Evolutionary conservation across 35 echinoderm and acorn worm genomes (phyloP).

Genomic region (Ophiothrix spiculata): DNA sequence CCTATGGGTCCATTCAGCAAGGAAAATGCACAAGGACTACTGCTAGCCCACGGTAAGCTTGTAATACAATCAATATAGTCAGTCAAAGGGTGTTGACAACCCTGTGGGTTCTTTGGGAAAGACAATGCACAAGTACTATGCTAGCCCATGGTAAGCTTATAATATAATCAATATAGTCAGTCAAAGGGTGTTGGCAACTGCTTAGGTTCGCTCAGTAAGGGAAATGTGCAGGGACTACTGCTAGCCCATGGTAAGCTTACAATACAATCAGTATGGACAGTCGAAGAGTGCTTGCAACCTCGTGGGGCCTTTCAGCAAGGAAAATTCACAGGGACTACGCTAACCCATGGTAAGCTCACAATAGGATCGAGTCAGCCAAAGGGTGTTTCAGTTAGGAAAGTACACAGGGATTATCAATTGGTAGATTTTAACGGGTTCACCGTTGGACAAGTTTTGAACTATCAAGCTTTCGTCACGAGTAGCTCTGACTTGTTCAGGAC

Average conservation of each 20-base stretch:
- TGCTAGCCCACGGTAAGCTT: slow-evolving; percentile 85
- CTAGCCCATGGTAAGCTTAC: slow-evolving; percentile 77
- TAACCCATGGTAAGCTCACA: no score
- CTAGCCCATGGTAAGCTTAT: slow-evolving; percentile 77
- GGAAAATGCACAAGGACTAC: slow-evolving; percentile 65
- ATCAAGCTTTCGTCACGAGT: no score
- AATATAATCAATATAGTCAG: slow-evolving; percentile 62
- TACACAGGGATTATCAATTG: no score
- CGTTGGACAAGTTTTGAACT: no score
- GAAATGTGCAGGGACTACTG: slow-evolving; percentile 68
- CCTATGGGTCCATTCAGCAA: slow-evolving; percentile 71
- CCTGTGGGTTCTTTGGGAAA: slow-evolving; percentile 62
- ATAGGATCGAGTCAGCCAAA: no score
- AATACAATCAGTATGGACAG: no score
- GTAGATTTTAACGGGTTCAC: no score
- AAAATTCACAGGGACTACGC: no score
- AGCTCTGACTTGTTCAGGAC: no score
- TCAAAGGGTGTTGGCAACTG: slow-evolving; percentile 48
- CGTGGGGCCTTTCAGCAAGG: no score
- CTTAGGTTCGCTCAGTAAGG: slow-evolving; percentile 57
- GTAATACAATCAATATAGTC: slow-evolving; percentile 48
- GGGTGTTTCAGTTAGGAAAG: no score
- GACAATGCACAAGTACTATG: slow-evolving; percentile 64
- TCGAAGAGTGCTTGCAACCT: no score
- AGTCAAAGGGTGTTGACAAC: slow-evolving; percentile 42